Percentiles rank a stretch among this genome's conserved stretches.
Evolutionary conservation across 1,140 invertebrate species (phyloP).

Genomic region (Ceratosolen fusciceps): DNA sequence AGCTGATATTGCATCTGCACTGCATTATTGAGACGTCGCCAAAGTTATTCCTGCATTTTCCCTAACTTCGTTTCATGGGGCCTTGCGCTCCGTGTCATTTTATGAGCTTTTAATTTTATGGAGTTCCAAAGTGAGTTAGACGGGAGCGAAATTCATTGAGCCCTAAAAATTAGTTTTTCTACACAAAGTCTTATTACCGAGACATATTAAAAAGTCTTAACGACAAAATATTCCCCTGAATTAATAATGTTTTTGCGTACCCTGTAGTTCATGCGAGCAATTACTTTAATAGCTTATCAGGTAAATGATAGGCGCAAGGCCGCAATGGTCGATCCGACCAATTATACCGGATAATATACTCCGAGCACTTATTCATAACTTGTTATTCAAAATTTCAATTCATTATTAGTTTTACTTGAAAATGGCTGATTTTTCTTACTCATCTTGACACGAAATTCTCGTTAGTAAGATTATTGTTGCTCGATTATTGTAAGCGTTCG

Average conservation of each 20-base stretch:
- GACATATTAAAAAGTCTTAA: not conserved
- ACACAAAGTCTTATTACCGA: not conserved
- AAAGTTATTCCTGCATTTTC: not conserved
- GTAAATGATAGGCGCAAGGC: no score
- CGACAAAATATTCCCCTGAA: not conserved
- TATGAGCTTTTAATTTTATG: not conserved
- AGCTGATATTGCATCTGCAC: not conserved
- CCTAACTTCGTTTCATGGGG: not conserved
- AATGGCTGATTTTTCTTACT: no score
- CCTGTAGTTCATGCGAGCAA: no score
- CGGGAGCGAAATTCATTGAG: not conserved
- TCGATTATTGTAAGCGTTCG: no score
- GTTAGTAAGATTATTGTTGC: no score
- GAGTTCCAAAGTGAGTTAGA: not conserved
- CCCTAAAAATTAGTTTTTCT: not conserved
- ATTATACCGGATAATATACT: no score
- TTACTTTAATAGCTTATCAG: no score
- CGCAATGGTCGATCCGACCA: no score
- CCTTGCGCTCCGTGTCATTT: not conserved
- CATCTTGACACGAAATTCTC: no score
- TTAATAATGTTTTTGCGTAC: not conserved
- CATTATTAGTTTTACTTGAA: no score
- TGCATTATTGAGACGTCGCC: not conserved
- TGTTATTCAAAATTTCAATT: no score
- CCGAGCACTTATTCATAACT: no score